Conservation (phyloP, 2,113 vertebrate species). For the Zosterops pallidus region DNA sequence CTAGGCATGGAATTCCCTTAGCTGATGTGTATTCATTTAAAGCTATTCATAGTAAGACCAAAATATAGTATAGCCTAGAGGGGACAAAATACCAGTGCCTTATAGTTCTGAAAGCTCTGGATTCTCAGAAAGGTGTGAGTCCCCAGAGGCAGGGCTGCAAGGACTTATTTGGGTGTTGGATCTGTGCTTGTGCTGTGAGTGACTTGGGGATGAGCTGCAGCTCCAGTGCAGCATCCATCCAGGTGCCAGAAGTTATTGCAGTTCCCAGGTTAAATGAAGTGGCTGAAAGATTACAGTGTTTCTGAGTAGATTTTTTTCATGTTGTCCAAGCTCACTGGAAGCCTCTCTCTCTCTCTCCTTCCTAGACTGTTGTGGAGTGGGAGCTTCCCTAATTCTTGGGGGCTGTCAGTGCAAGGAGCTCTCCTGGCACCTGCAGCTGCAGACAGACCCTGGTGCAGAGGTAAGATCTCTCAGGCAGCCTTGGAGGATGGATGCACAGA, state of each 20-base stretch:
- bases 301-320: neutral
- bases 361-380: neutral
- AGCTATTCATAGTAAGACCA: constrained; percentile 12
- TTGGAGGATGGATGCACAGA: neutral
- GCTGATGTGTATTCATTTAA: constrained; percentile 33
- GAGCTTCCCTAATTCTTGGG: fast-evolving
- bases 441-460: neutral
- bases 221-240: neutral
- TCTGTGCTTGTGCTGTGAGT: neutral
- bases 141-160: neutral
- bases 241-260: neutral
- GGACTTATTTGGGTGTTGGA: fast-evolving
- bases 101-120: neutral
- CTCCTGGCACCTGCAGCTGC: neutral
- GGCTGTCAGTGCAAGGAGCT: fast-evolving
- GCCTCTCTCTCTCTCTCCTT: neutral
- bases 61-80: neutral
- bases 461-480: neutral
- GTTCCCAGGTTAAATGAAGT: neutral
- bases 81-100: neutral
- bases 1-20: constrained; percentile 40
- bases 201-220: neutral
- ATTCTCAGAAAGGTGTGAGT: neutral
- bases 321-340: neutral
- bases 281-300: neutral